These are phyloP conservation scores for Cerceris ruficornis DNA, from an alignment of 2,888 invertebrate genomes.

Conservation along the genomic window DNA sequence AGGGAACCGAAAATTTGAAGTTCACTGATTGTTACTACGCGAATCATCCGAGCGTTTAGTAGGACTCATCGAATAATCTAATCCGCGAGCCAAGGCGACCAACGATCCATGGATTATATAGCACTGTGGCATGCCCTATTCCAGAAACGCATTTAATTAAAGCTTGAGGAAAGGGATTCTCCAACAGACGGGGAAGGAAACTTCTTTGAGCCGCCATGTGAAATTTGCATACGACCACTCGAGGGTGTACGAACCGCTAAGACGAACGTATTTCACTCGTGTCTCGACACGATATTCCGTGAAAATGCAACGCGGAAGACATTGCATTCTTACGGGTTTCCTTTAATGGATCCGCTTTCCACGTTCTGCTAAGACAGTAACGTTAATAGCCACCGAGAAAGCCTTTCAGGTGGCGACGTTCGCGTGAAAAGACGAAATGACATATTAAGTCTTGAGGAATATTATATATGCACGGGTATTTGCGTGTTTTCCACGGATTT, in stretches of 20 bases:
- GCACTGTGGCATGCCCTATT: slow-evolving; percentile 49
- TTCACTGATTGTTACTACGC: slow-evolving; percentile 15
- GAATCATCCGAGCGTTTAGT: slow-evolving; percentile 43
- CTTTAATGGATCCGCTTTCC: slow-evolving; percentile 31
- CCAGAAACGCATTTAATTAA: slow-evolving; percentile 61
- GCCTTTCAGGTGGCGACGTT: slow-evolving; percentile 12
- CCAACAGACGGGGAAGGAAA: slow-evolving; percentile 10
- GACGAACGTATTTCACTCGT: slow-evolving; percentile 15
- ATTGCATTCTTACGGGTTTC: slow-evolving; percentile 24
- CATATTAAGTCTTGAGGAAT: slow-evolving; percentile 6
- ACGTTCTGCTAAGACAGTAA: neutral
- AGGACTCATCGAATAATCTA: slow-evolving; percentile 51
- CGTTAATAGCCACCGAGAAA: slow-evolving; percentile 20
- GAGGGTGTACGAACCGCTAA: slow-evolving; percentile 3
- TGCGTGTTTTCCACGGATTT: neutral
- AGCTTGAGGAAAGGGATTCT: slow-evolving; percentile 27
- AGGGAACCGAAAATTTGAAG: neutral
- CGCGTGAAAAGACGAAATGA: slow-evolving; percentile 15
- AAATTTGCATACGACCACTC: slow-evolving; percentile 37
- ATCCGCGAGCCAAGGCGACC: slow-evolving; percentile 35
- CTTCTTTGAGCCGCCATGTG: slow-evolving; percentile 40
- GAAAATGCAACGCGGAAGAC: neutral
- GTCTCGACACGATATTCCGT: slow-evolving; percentile 15
- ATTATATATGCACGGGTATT: neutral
- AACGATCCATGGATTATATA: slow-evolving; percentile 47